phyloP scores from a whole-genome alignment of 1,140 invertebrate genomes.

The Drosophila sturtevanti region DNA sequence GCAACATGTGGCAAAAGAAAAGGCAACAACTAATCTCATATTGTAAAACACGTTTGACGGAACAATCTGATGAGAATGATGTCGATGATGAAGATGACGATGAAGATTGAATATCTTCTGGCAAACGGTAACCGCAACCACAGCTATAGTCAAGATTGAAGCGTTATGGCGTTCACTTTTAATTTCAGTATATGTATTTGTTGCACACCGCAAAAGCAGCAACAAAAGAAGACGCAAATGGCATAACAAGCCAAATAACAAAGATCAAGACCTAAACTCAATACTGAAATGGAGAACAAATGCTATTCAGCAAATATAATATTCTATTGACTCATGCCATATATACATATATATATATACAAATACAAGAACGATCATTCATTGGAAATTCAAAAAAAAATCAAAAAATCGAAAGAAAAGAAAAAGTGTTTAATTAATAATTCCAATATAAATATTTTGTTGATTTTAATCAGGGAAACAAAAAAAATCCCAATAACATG shows the following conservation, averaged over 20 bases:
- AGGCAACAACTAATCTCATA: conserved; percentile 42
- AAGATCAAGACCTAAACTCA: conserved; percentile 41
- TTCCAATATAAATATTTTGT: neutral
- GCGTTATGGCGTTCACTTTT: conserved; percentile 45
- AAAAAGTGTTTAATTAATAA: neutral
- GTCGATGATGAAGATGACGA: conserved; percentile 2
- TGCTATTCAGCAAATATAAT: neutral
- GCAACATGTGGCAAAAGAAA: conserved; percentile 24
- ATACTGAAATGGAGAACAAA: conserved; percentile 21
- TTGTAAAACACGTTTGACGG: conserved; percentile 60
- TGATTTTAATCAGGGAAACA: neutral
- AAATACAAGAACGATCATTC: neutral
- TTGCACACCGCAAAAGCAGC: conserved; percentile 21
- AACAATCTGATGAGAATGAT: conserved; percentile 43
- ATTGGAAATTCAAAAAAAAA: neutral
- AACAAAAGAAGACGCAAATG: conserved; percentile 28
- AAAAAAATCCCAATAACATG: neutral
- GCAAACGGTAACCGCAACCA: conserved; percentile 12
- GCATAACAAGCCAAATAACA: conserved; percentile 54
- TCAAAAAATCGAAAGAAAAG: neutral
- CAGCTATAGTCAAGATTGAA: neutral
- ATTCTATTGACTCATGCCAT: neutral
- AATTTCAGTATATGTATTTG: conserved; percentile 49
- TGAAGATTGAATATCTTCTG: conserved; percentile 68
- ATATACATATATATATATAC: neutral